Percentiles rank a stretch among this genome's conserved stretches.
Conservation (phyloP, 1,140 invertebrate genomes). For the Prorops nasuta region DNA sequence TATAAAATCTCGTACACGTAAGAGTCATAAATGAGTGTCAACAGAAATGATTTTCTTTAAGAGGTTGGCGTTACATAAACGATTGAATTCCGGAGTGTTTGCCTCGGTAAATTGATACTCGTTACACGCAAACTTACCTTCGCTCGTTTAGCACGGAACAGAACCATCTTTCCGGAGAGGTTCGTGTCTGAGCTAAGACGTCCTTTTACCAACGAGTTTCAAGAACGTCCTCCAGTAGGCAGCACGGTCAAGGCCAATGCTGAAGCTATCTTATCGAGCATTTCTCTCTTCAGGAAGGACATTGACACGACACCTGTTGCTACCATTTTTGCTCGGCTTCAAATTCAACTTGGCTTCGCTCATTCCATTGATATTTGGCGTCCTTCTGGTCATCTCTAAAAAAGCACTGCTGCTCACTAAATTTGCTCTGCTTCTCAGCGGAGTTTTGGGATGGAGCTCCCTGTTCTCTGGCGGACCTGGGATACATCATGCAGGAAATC, state of each 20-base stretch:
- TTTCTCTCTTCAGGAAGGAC: constrained; percentile 63
- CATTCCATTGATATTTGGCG: constrained; percentile 68
- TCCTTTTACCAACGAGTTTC: constrained; percentile 11
- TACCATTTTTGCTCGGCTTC: constrained; percentile 72
- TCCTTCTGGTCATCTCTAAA: constrained; percentile 68
- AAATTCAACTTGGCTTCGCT: constrained; percentile 74
- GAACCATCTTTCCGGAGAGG: constrained; percentile 16
- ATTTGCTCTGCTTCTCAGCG: constrained; percentile 66
- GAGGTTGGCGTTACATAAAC: background rate
- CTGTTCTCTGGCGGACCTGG: constrained; percentile 17
- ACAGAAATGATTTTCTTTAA: no score
- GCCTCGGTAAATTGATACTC: constrained; percentile 3
- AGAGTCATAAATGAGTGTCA: no score
- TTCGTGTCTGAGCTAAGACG: constrained; percentile 15
- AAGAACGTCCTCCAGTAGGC: constrained; percentile 37
- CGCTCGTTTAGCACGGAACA: constrained; percentile 14
- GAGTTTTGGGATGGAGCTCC: constrained; percentile 61
- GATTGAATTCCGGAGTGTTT: background rate
- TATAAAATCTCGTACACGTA: no score
- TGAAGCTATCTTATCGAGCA: background rate
- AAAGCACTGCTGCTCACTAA: constrained; percentile 73
- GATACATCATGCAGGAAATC: constrained; percentile 4
- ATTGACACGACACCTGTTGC: constrained; percentile 65
- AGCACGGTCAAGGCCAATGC: constrained; percentile 43
- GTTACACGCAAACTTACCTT: background rate